Evolutionary conservation across 2,113 vertebrate genomes (phyloP), one percentile per base, ranked within the genome.

Genomic region (Fulica atra): DNA sequence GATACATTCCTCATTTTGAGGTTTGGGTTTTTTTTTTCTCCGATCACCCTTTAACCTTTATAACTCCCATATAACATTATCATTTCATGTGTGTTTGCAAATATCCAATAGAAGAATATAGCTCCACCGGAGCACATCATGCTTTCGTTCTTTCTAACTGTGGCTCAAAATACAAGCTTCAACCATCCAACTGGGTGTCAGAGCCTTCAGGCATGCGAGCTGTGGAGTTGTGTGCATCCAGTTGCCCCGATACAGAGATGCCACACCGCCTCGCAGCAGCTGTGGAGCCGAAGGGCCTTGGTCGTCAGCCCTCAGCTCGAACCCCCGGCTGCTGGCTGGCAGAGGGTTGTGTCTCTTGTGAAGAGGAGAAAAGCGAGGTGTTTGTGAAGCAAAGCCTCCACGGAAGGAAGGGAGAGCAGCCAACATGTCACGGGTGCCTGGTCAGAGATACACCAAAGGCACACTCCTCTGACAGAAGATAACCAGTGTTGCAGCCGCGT

Each of bases 381-480:
- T 16, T 26, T 5, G 29, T 7, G 17, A 13, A 10, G 59, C 17
- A 48, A 6, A 73, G 5, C 44, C 28, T 40, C 8, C 44, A 0
- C 0, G 1, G 1, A 7, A 9, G 33, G 44, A 14, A 35, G 14
- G 38, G 46, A 50, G 9, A 40, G 28, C 2, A 2, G 21, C 24
- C 24, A 3, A 18, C 48, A 1, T 0, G 9, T 3, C 74, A 11
- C 7, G 3, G 63, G 10, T 4, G 6, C 0, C 28, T 2, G 2
- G 13, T 3, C 50, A 23, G 57, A 1, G 44, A 7, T 6, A 21
- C 59, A 36, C 21, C 51, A 13, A 8, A 13, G 13, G 4, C 6
- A 3, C 56, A 7, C 46, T 23, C 13, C 65, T 10, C 60, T 9
- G 28, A n/a, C 24, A 19, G 24, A 46, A 48, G 57, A 56, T 1